Conservation (phyloP, 2,797 vertebrate genomes). For the Pseudotriccus pelzelni region DNA sequence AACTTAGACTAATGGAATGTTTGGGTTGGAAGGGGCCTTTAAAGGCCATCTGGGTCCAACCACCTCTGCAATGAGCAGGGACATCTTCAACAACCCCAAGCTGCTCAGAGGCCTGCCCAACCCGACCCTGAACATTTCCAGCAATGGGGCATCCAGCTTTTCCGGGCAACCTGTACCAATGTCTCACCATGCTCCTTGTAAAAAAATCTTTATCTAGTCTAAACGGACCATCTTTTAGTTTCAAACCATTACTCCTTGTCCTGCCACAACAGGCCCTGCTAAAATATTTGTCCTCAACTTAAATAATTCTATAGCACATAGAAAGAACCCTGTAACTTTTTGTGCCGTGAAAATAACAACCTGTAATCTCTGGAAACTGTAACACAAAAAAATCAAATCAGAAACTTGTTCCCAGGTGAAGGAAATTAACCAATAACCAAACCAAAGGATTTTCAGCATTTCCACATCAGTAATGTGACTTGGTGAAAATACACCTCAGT, state of each 20-base stretch:
- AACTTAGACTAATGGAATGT: not conserved
- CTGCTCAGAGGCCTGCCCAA: not conserved
- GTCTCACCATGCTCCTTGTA: rapidly evolving
- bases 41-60: not conserved
- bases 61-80: not conserved
- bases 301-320: not conserved
- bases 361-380: not conserved
- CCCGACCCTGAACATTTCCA: not conserved
- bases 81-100: not conserved
- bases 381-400: not conserved
- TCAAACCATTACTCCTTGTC: not conserved
- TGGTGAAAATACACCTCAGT: not conserved
- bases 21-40: not conserved
- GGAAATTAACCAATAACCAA: not conserved
- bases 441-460: not conserved
- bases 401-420: not conserved
- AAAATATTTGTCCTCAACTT: not conserved
- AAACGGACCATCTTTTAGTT: not conserved
- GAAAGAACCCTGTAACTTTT: not conserved
- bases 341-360: not conserved
- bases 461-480: not conserved
- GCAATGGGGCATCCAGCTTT: not conserved
- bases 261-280: not conserved
- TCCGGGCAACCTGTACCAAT: not conserved
- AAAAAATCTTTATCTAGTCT: not conserved